Base-by-base conservation (phyloP, 2,888 invertebrate species). In the Caenorhabditis imperialis region DNA sequence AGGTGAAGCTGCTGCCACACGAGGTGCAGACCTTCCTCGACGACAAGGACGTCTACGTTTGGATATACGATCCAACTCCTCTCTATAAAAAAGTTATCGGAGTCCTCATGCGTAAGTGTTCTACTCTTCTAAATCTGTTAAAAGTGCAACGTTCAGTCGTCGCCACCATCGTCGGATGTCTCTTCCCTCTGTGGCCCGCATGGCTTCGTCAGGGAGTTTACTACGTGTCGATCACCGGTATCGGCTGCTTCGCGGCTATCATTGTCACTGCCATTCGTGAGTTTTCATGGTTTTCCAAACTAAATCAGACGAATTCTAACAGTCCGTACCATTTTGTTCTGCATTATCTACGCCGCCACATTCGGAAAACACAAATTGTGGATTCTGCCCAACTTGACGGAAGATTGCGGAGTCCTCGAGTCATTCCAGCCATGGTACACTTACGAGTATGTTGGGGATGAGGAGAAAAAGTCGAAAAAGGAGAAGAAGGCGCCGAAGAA, bases 171-270 rank as follows among this genome's bases (percentile, higher is more conserved):
- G 94, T 93, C 14, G 92, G 99, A 38, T 99, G 99, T 90, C 92
- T 99, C 88, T 99, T 98, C 90, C 99, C 99, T n/a, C 90, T 99
- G 61, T 99, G 99, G 99, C 99, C 99, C 0, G 93, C 94, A 60
- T 86, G 86, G 85, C 65, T 87, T 8, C 93, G 94, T 83, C 92
- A 94, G 89, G 95, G 95, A 75, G 97, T 99, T 14, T 99, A 99
- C 90, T 99, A 99, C 89, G 90, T 98, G 78, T 96, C 96, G 88
- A 92, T 99, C 81, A 94, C 94, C 0, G 97, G 95, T 0, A 96
- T 96, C 30, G 95, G 93, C 7, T 95, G 98, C 90, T 92, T 99
- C 62, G 94, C 96, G 50, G 92, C 96, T 86, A 95, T 99, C 82
- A 92, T 99, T 83, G 93, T 93, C 14, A 90, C 98, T 88, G 94